Evolutionary conservation across 1,140 invertebrate genomes (phyloP), one percentile per base, ranked within the genome.

Genomic region (Globodera ellingtonae): DNA sequence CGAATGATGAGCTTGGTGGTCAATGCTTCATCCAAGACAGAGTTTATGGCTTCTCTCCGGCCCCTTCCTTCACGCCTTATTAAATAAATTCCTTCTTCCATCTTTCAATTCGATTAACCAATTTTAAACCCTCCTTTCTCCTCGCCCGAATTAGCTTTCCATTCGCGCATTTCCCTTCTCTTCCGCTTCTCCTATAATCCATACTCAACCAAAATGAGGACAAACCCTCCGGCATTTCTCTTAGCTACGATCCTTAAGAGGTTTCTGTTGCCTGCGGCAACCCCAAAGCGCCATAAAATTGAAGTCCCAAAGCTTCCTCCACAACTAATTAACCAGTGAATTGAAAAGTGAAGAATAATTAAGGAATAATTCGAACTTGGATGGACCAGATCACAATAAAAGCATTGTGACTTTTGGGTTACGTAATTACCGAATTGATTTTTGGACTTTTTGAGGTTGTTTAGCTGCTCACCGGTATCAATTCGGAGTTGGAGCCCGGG

Each of bases 111-210:
- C 18, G 56, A 62, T 62, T 62, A 62, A 15, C 56, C 56, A 62
- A 62, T 62, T 62, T 62, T 62, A 62, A 18, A 6, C 56, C 56
- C 10, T n/a, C 67, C 10, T 70, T 47, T 35, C 18, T 67, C 35
- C 66, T 67, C 66, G 9, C 6, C 67, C 35, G 67, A 70, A 70
- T 70, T 70, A 70, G 24, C 24, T 5, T 70, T 70, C 67, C 10
- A 44, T 70, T 44, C 24, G 67, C 46, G 35, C 24, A 70, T 44
- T 70, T 70, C 46, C n/a, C 67, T 18, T 70, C 46, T 18, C 67
- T 70, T 70, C 18, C 6, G 21, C 67, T 6, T 65, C 67, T 70
- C 67, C 46, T 15, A 62, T 62, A 62, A 62, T 62, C 56, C 56
- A 62, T 62, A 13, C 18, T 62, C 18, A 62, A 15, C 56, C 56